Evolutionary conservation across 2,888 invertebrate species (phyloP).

Genomic region (Amphiduros pacificus): DNA sequence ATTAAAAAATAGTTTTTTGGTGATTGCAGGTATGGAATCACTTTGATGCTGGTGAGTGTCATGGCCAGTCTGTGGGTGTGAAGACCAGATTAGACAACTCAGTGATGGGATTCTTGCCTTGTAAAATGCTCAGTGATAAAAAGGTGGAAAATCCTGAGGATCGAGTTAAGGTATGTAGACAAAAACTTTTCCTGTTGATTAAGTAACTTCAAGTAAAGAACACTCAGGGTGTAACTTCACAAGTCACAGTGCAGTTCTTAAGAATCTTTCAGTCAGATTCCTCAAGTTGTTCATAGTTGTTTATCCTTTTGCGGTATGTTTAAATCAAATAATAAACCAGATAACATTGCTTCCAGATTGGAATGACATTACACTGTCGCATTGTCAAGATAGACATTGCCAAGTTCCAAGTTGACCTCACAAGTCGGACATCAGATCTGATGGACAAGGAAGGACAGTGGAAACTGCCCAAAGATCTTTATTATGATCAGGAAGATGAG

Average conservation of each 20-base stretch:
- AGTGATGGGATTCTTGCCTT: constrained; percentile 84
- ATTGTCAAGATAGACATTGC: constrained; percentile 96
- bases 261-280: too few species aligned
- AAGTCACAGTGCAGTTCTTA: too few species aligned
- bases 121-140: constrained; percentile 90
- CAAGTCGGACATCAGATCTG: constrained; percentile 89
- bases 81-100: constrained; percentile 88
- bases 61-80: constrained; percentile 93
- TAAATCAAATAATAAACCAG: too few species aligned
- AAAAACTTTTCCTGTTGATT: not conserved
- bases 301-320: too few species aligned
- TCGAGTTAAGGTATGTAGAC: constrained; percentile 71
- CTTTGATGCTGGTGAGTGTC: constrained; percentile 91
- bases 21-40: constrained; percentile 86
- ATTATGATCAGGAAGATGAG: constrained; percentile 74
- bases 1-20: not conserved
- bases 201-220: not conserved
- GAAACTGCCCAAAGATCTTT: constrained; percentile 84
- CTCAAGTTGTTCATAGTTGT: too few species aligned
- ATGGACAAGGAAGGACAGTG: constrained; percentile 87
- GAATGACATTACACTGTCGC: constrained; percentile 68
- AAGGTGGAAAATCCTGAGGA: constrained; percentile 92
- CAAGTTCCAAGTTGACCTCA: constrained; percentile 80
- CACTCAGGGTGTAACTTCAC: too few species aligned
- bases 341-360: constrained; percentile 44